phyloP scores from a whole-genome alignment of 2,113 vertebrate species.

The Toxotes jaculatrix region DNA sequence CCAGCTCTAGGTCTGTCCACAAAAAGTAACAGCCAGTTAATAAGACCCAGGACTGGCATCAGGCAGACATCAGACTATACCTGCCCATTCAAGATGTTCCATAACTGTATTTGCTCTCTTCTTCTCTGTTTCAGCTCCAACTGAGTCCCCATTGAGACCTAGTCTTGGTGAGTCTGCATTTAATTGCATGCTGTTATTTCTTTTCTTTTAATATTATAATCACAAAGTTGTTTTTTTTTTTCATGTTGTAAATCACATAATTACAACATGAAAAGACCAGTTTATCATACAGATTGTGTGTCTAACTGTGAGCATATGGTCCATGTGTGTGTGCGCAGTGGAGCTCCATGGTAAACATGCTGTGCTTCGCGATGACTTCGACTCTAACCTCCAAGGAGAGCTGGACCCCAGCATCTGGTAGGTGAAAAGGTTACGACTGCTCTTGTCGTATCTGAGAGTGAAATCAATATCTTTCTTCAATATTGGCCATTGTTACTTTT shows the following conservation, averaged over 20 bases:
- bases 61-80: background rate
- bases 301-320: constrained; percentile 50
- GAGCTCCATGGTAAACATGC: constrained; percentile 93
- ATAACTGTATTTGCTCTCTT: constrained; percentile 10
- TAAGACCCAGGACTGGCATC: background rate
- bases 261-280: constrained; percentile 4
- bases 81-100: background rate
- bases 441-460: constrained; percentile 15
- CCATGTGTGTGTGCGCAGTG: constrained; percentile 82
- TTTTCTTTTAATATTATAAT: constrained; percentile 13
- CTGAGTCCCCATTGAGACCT: constrained; percentile 90
- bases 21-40: background rate
- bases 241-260: background rate
- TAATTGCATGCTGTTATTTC: background rate
- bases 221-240: background rate
- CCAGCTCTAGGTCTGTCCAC: background rate
- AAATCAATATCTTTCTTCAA: background rate
- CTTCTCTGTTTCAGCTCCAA: constrained; percentile 88
- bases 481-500: too few relatives aligned
- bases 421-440: constrained; percentile 64
- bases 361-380: constrained; percentile 96
- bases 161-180: constrained; percentile 88
- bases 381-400: constrained; percentile 91
- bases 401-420: constrained; percentile 94
- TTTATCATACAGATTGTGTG: background rate